Percentiles rank a stretch among this genome's conserved stretches.
Conservation (phyloP, 1,140 invertebrate genomes). For the Tetraneura akinire region DNA sequence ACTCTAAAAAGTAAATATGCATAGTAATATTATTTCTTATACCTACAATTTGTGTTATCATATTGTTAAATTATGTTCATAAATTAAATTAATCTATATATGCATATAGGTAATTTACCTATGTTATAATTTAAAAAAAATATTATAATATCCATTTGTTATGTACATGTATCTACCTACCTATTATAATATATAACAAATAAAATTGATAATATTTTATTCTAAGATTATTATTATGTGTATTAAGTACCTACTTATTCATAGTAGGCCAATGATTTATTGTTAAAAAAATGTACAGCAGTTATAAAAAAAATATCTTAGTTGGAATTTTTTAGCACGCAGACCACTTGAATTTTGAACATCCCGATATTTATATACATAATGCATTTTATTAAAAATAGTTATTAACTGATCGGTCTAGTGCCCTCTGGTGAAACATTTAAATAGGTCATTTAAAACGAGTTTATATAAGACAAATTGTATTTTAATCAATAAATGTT, state of each 20-base stretch:
- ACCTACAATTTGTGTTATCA: no score
- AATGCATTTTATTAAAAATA: background rate
- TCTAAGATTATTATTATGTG: background rate
- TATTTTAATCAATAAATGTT: background rate
- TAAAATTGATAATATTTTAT: background rate
- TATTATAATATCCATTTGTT: no score
- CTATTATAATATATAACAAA: no score
- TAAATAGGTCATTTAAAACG: conserved; percentile 28
- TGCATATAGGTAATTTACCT: no score
- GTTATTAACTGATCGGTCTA: conserved; percentile 31
- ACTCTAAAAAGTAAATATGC: no score
- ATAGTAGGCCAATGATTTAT: conserved; percentile 18
- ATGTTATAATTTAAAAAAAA: no score
- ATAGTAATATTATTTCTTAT: no score
- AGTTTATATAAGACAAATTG: conserved; percentile 14
- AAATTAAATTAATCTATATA: no score
- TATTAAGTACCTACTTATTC: background rate
- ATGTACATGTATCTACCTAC: no score
- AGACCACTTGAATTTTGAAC: background rate
- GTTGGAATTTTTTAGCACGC: background rate
- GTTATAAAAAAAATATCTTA: background rate
- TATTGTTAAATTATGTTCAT: no score
- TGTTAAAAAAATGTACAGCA: background rate
- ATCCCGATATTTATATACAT: background rate
- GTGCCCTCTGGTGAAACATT: conserved; percentile 1